These are phyloP conservation scores for Bembecia ichneumoniformis DNA, from an alignment of 2,888 invertebrate genomes.

Conservation along the genomic window DNA sequence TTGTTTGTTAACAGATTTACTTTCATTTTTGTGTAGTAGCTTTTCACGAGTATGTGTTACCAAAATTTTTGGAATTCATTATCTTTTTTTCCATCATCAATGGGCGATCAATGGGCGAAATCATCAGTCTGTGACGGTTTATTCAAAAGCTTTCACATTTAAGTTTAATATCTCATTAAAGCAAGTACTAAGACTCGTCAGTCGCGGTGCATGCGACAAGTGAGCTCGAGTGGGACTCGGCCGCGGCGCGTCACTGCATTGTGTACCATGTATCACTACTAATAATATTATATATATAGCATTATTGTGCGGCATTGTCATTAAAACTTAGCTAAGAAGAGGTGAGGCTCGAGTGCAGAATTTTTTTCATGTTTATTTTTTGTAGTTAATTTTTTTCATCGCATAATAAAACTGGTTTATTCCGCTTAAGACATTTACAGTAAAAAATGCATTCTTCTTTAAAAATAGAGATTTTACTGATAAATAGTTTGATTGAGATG, in stretches of 20 bases:
- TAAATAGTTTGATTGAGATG: too few species aligned
- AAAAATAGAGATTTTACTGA: too few species aligned
- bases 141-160: too few species aligned
- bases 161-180: background rate
- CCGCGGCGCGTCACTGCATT: slow-evolving; percentile 32
- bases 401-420: background rate
- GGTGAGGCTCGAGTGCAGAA: background rate
- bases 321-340: slow-evolving; percentile 1
- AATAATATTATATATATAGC: slow-evolving; percentile 28
- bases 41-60: too few species aligned
- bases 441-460: too few species aligned
- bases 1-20: too few species aligned
- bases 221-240: slow-evolving; percentile 42
- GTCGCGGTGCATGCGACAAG: slow-evolving; percentile 34
- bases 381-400: background rate
- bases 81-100: too few species aligned
- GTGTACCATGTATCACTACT: slow-evolving; percentile 45
- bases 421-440: too few species aligned
- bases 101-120: too few species aligned
- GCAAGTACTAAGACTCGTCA: slow-evolving; percentile 29
- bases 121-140: too few species aligned
- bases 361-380: background rate
- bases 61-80: too few species aligned
- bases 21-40: too few species aligned
- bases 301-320: slow-evolving; percentile 16